These are phyloP conservation scores for Podiceps cristatus DNA, from an alignment of 2,113 vertebrate species.

Conservation along the genomic window DNA sequence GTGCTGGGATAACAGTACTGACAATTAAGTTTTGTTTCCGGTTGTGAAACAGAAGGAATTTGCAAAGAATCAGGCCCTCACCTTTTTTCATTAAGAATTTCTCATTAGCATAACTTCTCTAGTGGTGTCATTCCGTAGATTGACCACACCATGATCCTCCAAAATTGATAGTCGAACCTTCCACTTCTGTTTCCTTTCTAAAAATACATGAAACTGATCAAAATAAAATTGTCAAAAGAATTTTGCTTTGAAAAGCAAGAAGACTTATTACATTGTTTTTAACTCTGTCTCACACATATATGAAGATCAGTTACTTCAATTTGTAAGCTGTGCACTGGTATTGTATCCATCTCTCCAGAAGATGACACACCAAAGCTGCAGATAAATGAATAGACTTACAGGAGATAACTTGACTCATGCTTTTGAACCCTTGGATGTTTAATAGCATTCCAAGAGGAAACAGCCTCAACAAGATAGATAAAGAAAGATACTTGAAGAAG, in stretches of 20 bases:
- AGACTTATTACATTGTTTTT: neutral
- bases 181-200: neutral
- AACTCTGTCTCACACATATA: neutral
- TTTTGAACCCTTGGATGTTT: neutral
- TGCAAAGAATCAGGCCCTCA: neutral
- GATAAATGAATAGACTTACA: neutral
- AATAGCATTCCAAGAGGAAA: neutral
- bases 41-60: neutral
- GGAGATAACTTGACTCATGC: neutral
- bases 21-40: neutral
- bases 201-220: neutral
- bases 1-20: neutral
- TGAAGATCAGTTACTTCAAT: neutral
- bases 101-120: neutral
- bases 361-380: neutral
- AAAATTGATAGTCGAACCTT: neutral
- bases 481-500: neutral
- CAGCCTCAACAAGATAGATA: neutral
- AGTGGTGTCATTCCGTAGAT: neutral
- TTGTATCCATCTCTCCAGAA: neutral
- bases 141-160: neutral
- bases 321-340: neutral
- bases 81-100: neutral
- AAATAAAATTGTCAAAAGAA: neutral
- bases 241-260: neutral